A percentile compares a stretch with the other conserved stretches of the same genome.
Evolutionary conservation across 2,888 invertebrate species (phyloP).

Genomic region (Micropterix aruncella): DNA sequence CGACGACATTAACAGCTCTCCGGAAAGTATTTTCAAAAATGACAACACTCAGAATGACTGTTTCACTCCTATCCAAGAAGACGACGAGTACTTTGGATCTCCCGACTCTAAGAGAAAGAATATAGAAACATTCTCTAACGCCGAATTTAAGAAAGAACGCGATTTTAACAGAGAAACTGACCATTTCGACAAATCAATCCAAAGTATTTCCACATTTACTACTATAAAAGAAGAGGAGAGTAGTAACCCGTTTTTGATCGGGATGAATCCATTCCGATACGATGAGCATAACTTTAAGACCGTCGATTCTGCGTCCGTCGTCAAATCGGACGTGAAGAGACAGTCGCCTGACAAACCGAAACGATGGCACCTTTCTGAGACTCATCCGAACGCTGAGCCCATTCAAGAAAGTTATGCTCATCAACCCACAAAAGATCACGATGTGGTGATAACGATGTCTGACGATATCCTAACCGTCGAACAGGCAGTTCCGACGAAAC

Average conservation of each 20-base stretch:
- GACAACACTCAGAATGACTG: conserved; percentile 4
- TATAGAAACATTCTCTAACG: not conserved
- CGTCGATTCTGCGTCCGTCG: conserved; percentile 39
- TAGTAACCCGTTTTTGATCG: too few relatives aligned
- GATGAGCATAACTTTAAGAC: too few relatives aligned
- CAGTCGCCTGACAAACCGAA: conserved; percentile 8
- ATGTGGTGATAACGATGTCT: too few relatives aligned
- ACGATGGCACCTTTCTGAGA: not conserved
- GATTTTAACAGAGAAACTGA: not conserved
- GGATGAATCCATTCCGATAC: too few relatives aligned
- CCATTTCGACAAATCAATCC: not conserved
- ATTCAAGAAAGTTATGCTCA: not conserved
- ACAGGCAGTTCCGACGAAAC: conserved; percentile 23
- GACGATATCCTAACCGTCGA: conserved; percentile 24
- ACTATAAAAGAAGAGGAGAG: conserved; percentile 3
- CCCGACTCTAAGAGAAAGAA: conserved; percentile 11
- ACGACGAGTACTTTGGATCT: conserved; percentile 18
- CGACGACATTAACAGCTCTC: conserved; percentile 31
- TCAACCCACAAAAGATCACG: too few relatives aligned
- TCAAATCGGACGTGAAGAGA: conserved; percentile 36
- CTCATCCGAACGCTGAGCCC: not conserved
- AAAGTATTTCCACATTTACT: not conserved
- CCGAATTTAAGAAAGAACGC: not conserved
- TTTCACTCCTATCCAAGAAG: conserved; percentile 12
- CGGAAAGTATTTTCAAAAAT: conserved; percentile 29